Conservation (phyloP, 2,888 invertebrate genomes). For the Carcina quercana region DNA sequence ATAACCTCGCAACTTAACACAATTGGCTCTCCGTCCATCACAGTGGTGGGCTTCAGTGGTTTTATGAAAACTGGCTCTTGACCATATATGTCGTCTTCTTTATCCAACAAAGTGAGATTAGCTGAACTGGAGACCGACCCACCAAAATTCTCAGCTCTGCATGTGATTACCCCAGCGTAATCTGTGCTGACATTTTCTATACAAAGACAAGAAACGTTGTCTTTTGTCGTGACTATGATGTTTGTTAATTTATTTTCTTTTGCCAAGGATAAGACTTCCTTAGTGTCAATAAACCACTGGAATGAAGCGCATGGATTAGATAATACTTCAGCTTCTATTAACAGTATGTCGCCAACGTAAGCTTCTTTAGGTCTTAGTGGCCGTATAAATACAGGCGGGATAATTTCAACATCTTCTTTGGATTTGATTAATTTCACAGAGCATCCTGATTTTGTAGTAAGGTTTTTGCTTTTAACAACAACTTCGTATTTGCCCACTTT, state of each 20-base stretch:
- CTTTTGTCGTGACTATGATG: constrained; percentile 80
- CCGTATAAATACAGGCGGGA: constrained; percentile 83
- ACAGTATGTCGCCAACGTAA: constrained; percentile 82
- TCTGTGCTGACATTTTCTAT: constrained; percentile 82
- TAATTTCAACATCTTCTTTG: constrained; percentile 74
- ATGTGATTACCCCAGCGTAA: constrained; percentile 85
- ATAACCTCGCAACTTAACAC: constrained; percentile 81
- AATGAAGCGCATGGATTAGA: constrained; percentile 88
- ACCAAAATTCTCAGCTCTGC: constrained; percentile 91
- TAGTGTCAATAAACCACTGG: constrained; percentile 88
- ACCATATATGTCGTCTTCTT: constrained; percentile 58
- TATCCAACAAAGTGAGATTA: constrained; percentile 77
- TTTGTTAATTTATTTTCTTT: constrained; percentile 78
- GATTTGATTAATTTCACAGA: constrained; percentile 84
- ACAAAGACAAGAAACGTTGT: constrained; percentile 86
- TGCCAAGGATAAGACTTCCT: constrained; percentile 74
- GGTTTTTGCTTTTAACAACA: constrained; percentile 82
- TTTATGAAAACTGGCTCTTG: constrained; percentile 83
- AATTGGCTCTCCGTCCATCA: constrained; percentile 94
- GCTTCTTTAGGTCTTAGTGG: constrained; percentile 81
- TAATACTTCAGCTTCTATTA: constrained; percentile 84
- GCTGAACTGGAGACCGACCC: constrained; percentile 93
- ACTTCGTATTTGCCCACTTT: constrained; percentile 93
- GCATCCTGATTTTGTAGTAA: constrained; percentile 86
- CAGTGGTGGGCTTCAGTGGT: constrained; percentile 81